A percentile compares a stretch with the other conserved stretches of the same genome.
phyloP scores from a whole-genome alignment of 2,797 vertebrate species.

The Dryobates pubescens region DNA sequence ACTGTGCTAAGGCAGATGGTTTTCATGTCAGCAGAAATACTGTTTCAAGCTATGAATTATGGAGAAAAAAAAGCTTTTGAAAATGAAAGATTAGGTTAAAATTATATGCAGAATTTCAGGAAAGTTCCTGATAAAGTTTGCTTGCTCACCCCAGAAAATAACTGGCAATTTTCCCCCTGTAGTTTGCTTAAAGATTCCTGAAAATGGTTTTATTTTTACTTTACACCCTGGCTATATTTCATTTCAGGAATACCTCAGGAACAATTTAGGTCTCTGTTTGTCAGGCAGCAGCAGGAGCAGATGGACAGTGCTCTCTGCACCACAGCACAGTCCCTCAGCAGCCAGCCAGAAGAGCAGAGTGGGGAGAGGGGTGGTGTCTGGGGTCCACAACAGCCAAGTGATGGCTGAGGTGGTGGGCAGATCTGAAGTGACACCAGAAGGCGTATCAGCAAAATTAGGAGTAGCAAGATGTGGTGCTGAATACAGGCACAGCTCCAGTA shows the following conservation, averaged over 20 bases:
- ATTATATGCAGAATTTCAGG: background rate
- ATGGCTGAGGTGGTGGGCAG: background rate
- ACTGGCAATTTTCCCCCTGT: background rate
- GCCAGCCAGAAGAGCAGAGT: no score
- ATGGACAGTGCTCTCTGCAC: background rate
- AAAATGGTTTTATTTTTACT: background rate
- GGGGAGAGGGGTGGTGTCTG: fast-evolving
- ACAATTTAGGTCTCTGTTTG: background rate
- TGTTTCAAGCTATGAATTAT: background rate
- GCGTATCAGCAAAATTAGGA: background rate
- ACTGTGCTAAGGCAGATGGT: background rate
- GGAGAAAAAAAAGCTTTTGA: background rate
- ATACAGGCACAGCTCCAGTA: background rate
- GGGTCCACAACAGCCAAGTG: no score
- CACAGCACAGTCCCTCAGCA: background rate
- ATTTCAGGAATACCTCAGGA: background rate
- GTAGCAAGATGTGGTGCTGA: fast-evolving
- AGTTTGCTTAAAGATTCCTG: background rate
- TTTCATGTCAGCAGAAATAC: background rate
- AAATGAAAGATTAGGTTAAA: background rate
- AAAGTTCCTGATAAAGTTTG: background rate
- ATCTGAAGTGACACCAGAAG: background rate
- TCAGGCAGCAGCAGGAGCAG: background rate
- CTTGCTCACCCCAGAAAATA: background rate
- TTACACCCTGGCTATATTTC: background rate